Conservation (phyloP, 2,888 invertebrate species). For the Heliconius charithonia region DNA sequence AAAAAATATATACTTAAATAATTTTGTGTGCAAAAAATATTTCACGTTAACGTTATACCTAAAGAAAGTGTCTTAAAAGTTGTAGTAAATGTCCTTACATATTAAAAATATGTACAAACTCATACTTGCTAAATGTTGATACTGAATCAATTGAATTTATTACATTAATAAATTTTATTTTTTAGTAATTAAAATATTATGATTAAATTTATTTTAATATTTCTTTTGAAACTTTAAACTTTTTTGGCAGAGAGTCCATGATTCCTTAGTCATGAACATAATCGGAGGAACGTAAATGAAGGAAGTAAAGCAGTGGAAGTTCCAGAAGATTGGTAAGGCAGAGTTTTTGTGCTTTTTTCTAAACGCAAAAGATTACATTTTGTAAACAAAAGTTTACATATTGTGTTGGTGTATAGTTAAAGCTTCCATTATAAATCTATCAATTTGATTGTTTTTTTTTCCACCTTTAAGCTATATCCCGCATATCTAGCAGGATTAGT, state of each 20-base stretch:
- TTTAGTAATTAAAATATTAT: neutral
- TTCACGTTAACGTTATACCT: neutral
- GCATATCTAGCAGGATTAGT: too few species aligned
- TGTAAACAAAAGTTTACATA: too few species aligned
- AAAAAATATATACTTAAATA: too few species aligned
- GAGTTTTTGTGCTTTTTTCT: neutral
- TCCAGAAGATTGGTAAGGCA: neutral
- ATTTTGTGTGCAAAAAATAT: neutral
- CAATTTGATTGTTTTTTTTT: too few species aligned
- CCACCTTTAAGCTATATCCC: too few species aligned
- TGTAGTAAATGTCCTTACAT: neutral
- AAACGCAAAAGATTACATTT: neutral
- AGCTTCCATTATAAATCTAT: neutral
- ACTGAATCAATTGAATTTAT: neutral
- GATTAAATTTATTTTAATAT: neutral
- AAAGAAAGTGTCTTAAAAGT: neutral
- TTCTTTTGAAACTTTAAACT: neutral
- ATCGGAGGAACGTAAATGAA: too few species aligned
- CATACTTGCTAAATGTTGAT: too few species aligned
- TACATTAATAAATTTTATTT: neutral
- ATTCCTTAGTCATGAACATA: too few species aligned
- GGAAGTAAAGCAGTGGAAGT: neutral
- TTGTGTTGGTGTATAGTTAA: too few species aligned
- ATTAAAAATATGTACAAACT: too few species aligned
- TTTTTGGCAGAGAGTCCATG: too few species aligned